A percentile compares a stretch with the other conserved stretches of the same genome.
These are phyloP conservation scores for Brachionus sp. DNA, from an alignment of 1,140 invertebrate species.

Conservation along the genomic window DNA sequence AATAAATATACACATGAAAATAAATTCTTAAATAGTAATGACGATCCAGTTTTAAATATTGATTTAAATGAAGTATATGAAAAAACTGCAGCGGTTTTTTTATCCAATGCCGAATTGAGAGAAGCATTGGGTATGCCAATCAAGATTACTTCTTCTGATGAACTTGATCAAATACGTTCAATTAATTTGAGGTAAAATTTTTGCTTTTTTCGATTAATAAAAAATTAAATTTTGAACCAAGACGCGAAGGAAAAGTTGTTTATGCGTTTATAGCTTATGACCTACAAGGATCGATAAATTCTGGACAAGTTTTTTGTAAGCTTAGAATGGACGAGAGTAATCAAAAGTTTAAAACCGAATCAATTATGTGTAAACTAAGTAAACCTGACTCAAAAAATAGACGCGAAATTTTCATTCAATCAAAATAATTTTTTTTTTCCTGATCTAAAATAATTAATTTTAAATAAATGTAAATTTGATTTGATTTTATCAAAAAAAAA, in stretches of 20 bases:
- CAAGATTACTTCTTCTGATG: slow-evolving; percentile 4
- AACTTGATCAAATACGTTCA: neutral
- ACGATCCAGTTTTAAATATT: neutral
- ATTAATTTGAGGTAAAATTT: slow-evolving; percentile 20
- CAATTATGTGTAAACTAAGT: slow-evolving; percentile 13
- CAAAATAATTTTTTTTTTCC: neutral
- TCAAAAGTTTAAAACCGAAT: slow-evolving; percentile 26
- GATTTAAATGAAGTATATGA: slow-evolving; percentile 45
- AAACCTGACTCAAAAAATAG: slow-evolving; percentile 13
- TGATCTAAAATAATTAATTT: no score
- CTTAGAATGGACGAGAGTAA: slow-evolving; percentile 4
- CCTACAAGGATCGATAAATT: slow-evolving; percentile 24
- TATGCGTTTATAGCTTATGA: slow-evolving; percentile 42
- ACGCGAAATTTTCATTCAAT: neutral
- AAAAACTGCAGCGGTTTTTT: slow-evolving; percentile 18
- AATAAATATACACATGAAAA: neutral
- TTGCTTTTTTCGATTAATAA: neutral
- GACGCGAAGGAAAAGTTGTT: slow-evolving; percentile 23
- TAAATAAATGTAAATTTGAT: no score
- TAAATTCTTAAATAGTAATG: neutral
- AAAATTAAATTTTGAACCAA: neutral
- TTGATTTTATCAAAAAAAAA: no score
- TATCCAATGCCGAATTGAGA: slow-evolving; percentile 18
- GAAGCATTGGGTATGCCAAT: slow-evolving; percentile 25
- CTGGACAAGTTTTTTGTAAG: slow-evolving; percentile 24